A percentile compares a stretch with the other conserved stretches of the same genome.
These are phyloP conservation scores for Arctia plantaginis DNA, from an alignment of 2,888 invertebrate genomes.

Conservation along the genomic window DNA sequence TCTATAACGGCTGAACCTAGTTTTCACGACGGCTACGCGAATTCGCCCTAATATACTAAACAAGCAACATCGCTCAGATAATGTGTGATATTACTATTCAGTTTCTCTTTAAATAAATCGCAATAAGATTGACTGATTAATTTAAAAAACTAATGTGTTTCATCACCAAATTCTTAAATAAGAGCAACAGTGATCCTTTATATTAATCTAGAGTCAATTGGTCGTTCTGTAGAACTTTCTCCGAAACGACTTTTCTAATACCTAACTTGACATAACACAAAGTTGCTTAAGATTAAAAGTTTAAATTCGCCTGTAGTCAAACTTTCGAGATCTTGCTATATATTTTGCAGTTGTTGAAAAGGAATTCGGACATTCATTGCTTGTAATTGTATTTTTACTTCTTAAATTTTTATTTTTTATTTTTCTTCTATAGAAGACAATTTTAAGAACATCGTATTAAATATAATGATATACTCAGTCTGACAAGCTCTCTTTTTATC, in stretches of 20 bases:
- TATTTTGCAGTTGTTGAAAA: not conserved
- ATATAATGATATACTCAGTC: not conserved
- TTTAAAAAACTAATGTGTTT: conserved; percentile 3
- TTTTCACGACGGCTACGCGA: not conserved
- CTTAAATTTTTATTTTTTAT: not conserved
- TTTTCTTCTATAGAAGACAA: not conserved
- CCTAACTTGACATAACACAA: not conserved
- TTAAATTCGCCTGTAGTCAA: not conserved
- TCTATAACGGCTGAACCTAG: not conserved
- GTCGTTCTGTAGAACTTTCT: not conserved
- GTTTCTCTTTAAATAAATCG: no score
- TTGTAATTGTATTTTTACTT: not conserved
- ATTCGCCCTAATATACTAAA: no score
- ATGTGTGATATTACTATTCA: no score
- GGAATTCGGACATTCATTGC: not conserved
- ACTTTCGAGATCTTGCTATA: not conserved
- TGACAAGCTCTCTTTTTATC: not conserved
- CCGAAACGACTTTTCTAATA: not conserved
- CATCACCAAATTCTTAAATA: not conserved
- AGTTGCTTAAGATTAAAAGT: not conserved
- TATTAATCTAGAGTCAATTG: not conserved
- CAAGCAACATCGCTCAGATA: no score
- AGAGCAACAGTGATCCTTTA: not conserved
- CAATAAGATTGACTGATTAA: no score
- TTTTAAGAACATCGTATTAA: not conserved